phyloP scores from a whole-genome alignment of 2,797 vertebrate genomes.

The Natrix natrix region DNA sequence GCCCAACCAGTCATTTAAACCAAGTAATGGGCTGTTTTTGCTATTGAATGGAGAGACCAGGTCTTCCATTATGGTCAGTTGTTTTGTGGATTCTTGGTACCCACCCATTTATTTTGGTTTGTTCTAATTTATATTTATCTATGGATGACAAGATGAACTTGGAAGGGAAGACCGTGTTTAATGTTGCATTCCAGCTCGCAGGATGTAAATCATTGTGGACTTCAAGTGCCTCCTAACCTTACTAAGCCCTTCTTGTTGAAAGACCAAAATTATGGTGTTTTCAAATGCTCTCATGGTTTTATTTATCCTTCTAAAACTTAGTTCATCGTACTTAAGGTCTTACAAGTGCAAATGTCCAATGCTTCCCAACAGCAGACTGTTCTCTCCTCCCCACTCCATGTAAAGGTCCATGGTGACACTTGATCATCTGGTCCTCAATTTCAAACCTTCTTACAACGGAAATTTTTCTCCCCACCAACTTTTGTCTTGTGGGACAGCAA shows the following conservation, averaged over 20 bases:
- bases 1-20: constrained; percentile 81
- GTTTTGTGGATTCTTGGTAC: constrained; percentile 80
- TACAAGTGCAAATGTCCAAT: constrained; percentile 41
- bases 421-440: constrained; percentile 7
- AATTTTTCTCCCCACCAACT: neutral
- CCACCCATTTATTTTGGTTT: constrained; percentile 92
- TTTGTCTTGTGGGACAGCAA: too few species aligned
- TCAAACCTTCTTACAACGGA: neutral
- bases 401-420: constrained; percentile 36
- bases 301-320: neutral
- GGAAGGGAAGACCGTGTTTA: constrained; percentile 75
- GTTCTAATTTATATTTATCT: constrained; percentile 90
- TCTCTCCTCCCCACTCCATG: constrained; percentile 52
- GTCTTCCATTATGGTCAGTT: constrained; percentile 86
- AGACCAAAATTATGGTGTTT: constrained; percentile 33
- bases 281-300: neutral
- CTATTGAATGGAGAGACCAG: constrained; percentile 78
- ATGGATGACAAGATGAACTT: constrained; percentile 83
- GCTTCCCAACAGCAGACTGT: constrained; percentile 34
- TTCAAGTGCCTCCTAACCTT: constrained; percentile 52
- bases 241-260: constrained; percentile 57
- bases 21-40: constrained; percentile 81
- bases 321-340: constrained; percentile 59
- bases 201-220: constrained; percentile 66
- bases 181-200: constrained; percentile 65